These are phyloP conservation scores for Siniperca knerii DNA, from an alignment of 2,113 vertebrate species.

Conservation along the genomic window DNA sequence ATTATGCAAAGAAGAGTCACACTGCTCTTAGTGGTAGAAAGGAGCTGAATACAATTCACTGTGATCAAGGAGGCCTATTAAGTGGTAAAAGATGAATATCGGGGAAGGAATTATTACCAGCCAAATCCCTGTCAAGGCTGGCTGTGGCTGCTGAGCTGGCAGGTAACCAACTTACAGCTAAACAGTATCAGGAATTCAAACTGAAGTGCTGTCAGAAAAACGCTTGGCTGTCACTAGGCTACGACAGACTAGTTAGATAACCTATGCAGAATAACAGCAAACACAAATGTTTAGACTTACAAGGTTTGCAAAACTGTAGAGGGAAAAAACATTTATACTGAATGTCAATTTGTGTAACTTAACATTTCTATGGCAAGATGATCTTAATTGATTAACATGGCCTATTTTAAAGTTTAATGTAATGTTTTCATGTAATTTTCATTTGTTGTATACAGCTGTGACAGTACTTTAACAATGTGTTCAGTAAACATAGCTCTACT, in stretches of 20 bases:
- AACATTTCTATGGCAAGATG: too few species aligned
- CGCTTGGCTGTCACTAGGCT: background rate
- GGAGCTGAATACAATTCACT: background rate
- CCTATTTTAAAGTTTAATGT: too few species aligned
- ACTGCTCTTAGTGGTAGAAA: background rate
- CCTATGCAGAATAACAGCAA: background rate
- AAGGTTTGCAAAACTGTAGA: background rate
- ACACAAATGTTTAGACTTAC: background rate
- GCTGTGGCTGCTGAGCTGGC: slow-evolving; percentile 7
- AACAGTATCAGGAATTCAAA: background rate
- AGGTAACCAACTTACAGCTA: background rate
- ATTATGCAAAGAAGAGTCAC: slow-evolving; percentile 8
- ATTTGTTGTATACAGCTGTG: too few species aligned
- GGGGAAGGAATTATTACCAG: background rate
- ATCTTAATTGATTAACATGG: too few species aligned
- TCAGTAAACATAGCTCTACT: too few species aligned
- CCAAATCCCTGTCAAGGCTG: background rate
- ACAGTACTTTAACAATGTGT: too few species aligned
- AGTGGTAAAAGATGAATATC: slow-evolving; percentile 10
- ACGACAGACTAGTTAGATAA: background rate
- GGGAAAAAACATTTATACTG: background rate
- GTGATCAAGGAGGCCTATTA: background rate
- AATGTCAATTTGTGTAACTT: background rate
- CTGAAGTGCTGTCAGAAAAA: background rate
- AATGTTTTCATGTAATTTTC: too few species aligned